Evolutionary conservation across 2,113 vertebrate genomes (phyloP).

Genomic region (Pseudorhombus dupliciocellatus): DNA sequence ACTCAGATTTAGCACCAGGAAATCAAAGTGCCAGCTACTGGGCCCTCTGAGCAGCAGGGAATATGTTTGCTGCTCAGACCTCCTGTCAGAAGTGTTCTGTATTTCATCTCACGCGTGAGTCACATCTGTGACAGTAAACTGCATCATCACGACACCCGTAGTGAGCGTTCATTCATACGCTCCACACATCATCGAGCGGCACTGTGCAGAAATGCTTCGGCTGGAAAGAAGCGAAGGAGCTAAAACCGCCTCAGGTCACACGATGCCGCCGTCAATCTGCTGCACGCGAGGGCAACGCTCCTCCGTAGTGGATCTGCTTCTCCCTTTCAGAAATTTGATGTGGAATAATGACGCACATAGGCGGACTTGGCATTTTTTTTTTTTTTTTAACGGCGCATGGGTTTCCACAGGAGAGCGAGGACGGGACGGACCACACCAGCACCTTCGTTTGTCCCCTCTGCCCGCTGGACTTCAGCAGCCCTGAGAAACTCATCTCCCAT

Average conservation of each 20-base stretch:
- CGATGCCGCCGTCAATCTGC: not conserved
- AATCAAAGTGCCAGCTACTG: not conserved
- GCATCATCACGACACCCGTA: conserved; percentile 30
- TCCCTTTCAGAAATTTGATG: not conserved
- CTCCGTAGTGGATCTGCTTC: not conserved
- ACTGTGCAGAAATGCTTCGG: conserved; percentile 22
- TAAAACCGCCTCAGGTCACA: not conserved
- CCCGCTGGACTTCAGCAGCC: conserved; percentile 90
- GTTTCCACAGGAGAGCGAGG: conserved; percentile 78
- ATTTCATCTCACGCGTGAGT: conserved; percentile 56
- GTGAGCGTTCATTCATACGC: conserved; percentile 61
- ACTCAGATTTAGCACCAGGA: no score
- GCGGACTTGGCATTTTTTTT: no score
- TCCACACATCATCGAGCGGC: conserved; percentile 29
- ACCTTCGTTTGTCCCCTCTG: conserved; percentile 91
- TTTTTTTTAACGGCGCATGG: conserved; percentile 23
- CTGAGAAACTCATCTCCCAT: conserved; percentile 92
- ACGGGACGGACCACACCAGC: conserved; percentile 68
- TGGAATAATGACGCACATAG: not conserved
- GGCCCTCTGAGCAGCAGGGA: not conserved
- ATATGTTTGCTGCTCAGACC: conserved; percentile 36
- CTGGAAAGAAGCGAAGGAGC: conserved; percentile 2
- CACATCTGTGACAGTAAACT: conserved; percentile 61
- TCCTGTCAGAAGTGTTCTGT: conserved; percentile 29
- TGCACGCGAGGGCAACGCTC: not conserved